A percentile compares a stretch with the other conserved stretches of the same genome.
These are phyloP conservation scores for Papilio polyxenes DNA, from an alignment of 1,140 invertebrate genomes.

Conservation along the genomic window DNA sequence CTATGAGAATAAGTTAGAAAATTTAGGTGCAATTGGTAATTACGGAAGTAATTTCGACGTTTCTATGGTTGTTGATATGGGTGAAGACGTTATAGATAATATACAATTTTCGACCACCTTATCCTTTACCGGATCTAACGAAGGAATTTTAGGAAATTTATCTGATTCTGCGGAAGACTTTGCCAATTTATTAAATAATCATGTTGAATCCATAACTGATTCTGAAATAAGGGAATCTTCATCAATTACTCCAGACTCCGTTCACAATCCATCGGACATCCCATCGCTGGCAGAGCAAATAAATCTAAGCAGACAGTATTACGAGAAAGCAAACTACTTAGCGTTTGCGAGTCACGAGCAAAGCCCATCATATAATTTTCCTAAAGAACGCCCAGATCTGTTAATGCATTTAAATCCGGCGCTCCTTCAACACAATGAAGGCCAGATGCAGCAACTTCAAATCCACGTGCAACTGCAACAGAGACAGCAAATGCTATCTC, in stretches of 20 bases:
- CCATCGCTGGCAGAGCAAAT: constrained; percentile 86
- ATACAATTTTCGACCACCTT: constrained; percentile 90
- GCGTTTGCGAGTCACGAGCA: constrained; percentile 80
- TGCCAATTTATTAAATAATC: constrained; percentile 84
- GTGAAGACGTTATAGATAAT: constrained; percentile 88
- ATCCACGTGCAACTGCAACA: constrained; percentile 85
- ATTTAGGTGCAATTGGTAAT: constrained; percentile 81
- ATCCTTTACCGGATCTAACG: constrained; percentile 88
- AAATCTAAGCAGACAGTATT: constrained; percentile 79
- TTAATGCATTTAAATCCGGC: constrained; percentile 76
- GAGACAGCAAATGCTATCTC: constrained; percentile 84
- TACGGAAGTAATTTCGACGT: constrained; percentile 87
- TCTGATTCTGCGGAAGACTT: constrained; percentile 84
- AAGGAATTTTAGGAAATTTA: constrained; percentile 81
- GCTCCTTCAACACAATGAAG: constrained; percentile 75
- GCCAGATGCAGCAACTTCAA: constrained; percentile 85
- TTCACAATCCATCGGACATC: constrained; percentile 85
- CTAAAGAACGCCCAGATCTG: constrained; percentile 75
- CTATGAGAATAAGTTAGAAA: constrained; percentile 87
- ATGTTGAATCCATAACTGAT: constrained; percentile 83
- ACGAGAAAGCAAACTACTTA: constrained; percentile 79
- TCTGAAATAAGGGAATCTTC: constrained; percentile 81
- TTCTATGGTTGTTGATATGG: constrained; percentile 90
- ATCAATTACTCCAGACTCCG: constrained; percentile 84
- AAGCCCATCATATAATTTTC: constrained; percentile 70